Conservation (phyloP, 2,113 vertebrate species). For the Vulpes ferrilata region DNA sequence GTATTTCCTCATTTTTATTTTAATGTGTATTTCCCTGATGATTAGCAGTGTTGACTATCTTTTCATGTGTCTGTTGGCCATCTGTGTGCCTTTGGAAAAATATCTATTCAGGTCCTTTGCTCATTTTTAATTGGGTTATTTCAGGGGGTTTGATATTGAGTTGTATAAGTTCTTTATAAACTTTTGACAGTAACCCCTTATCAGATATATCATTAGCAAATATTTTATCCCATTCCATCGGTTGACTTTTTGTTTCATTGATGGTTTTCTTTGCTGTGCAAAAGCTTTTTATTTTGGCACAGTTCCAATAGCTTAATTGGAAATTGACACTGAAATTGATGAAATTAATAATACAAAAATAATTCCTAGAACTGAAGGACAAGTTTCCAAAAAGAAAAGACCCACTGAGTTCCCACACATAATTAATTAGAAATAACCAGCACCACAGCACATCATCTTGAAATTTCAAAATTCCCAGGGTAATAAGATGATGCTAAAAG, state of each 20-base stretch:
- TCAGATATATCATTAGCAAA: neutral
- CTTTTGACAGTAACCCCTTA: neutral
- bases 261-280: neutral
- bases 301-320: neutral
- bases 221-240: neutral
- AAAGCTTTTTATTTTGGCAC: neutral
- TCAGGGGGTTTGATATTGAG: neutral
- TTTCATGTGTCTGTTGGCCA: neutral
- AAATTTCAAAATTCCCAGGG: constrained; percentile 9
- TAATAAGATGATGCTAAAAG: neutral
- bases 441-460: neutral
- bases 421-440: neutral
- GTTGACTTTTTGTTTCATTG: neutral
- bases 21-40: neutral
- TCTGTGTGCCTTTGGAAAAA: neutral
- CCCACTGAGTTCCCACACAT: neutral
- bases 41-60: neutral
- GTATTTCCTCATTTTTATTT: neutral
- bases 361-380: neutral
- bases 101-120: neutral
- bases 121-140: neutral
- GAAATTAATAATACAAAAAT: neutral
- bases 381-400: neutral
- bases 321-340: neutral
- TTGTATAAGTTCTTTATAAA: neutral